Evolutionary conservation across 2,797 vertebrate species (phyloP), one percentile per base, ranked within the genome.

Genomic region (Hapalemur alaotrensis): DNA sequence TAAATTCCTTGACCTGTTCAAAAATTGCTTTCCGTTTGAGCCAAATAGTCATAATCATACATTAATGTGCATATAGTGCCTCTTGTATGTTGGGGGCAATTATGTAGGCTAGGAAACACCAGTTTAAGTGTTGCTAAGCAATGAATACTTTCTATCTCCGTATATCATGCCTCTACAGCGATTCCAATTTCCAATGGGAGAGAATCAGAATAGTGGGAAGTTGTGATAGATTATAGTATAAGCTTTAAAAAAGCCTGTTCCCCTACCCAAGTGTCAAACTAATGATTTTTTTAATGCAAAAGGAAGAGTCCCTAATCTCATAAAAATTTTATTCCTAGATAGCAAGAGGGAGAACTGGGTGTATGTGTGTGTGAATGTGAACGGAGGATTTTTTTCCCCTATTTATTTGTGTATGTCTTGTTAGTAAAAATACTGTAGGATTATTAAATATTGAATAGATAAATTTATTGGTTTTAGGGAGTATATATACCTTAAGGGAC

Each of bases 181-280:
- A 91, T 70, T 72, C 78, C 46, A 4, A 3, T 65, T 88, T 96
- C 88, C 75, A 75, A 0, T 85, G 65, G 38, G 67, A 91, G 67
- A 96, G 81, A 46, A 57, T 82, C 75, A 52, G 76, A 82, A 59
- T 41, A 76, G 20, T 88, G 63, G 61, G 46, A 54, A 72, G 35
- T 82, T 83, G 41, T 70, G 38, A 76, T 70, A 17, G 88, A 72
- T 78, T 70, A 54, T 32, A 78, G 28, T 32, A 30, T 69, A 46
- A 91, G 35, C 46, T 86, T 91, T 87, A 70, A 94, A 70, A 94
- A 87, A 94, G 30, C 35, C 52, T 81, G 2, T 69, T 75, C 69
- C 57, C 57, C 72, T 80, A 57, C 25, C 57, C 73, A 84, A 85
- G 57, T 96, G 57, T 41, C 59, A 81, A 82, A 91, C 43, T 70